Base-by-base conservation (phyloP, 1,140 invertebrate species). In the Lepidotrigona ventralis region DNA sequence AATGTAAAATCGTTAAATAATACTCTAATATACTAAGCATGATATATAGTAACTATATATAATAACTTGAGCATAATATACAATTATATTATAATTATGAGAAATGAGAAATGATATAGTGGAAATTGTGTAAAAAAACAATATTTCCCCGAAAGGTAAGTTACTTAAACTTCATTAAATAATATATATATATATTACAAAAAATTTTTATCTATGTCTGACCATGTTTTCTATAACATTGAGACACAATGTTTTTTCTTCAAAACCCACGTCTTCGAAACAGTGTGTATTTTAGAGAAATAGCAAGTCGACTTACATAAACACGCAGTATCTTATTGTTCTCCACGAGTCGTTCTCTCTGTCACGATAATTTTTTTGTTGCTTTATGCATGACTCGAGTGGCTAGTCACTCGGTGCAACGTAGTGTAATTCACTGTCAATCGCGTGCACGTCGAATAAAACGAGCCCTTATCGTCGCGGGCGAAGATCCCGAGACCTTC, bases 371-470 rank as follows among this genome's bases (percentile, higher is more conserved):
- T 77, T 77, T 69, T 46, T 77, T 82, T 69, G n/a, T 68, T 82
- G 26, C 33, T 66, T 46, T 51, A 19, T 23, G 56, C 53, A 19
- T 33, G 71, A 68, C 66, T 54, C 66, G 9, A n/a, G n/a, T 68
- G 39, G 23, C 4, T 12, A 19, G 53, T 8, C 9, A 17, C 29
- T 29, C 76, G 51, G 6, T 69, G 53, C 58, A 29, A 33, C 14
- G 63, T 46, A 8, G 39, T 8, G 60, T 39, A 77, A 82, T 82
- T 82, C 68, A 69, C 58, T 77, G 73, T 69, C 39, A 69, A 82
- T 82, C 64, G 80, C 80, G 63, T 68, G 80, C 63, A 56, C 58
- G 69, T 64, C 53, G 80, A 46, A 69, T 81, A 81, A 60, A 81
- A 73, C 80, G 63, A 33, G 33, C 63, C 63, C 53, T 77, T 82